phyloP scores from a whole-genome alignment of 2,888 invertebrate genomes.

The Gonocerus acuteangulatus region DNA sequence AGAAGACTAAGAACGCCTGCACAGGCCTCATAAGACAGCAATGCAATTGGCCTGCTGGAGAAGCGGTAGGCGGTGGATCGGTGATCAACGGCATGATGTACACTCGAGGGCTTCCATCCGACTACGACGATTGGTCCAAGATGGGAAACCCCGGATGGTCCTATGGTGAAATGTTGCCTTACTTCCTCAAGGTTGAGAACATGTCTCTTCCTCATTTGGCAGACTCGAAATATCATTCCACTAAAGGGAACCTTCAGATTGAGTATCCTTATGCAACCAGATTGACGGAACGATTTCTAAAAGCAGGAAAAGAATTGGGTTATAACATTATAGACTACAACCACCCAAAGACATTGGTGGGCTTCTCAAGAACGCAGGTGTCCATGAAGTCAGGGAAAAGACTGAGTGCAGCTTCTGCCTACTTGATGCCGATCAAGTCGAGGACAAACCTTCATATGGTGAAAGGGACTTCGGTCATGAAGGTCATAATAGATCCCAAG shows the following conservation, averaged over 20 bases:
- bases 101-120: conserved; percentile 42
- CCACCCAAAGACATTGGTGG: conserved; percentile 34
- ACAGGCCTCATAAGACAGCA: conserved; percentile 46
- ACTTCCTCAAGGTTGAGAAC: conserved; percentile 38
- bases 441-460: conserved; percentile 52
- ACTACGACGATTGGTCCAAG: conserved; percentile 45
- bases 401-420: conserved; percentile 36
- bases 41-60: conserved; percentile 68
- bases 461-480: conserved; percentile 50
- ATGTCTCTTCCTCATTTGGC: conserved; percentile 36
- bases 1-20: conserved; percentile 52
- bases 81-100: conserved; percentile 46
- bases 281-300: conserved; percentile 55
- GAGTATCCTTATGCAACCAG: conserved; percentile 57
- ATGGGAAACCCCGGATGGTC: conserved; percentile 39
- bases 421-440: conserved; percentile 34
- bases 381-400: conserved; percentile 33
- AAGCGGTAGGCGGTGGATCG: conserved; percentile 53
- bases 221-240: conserved; percentile 52
- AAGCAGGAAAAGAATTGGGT: conserved; percentile 61
- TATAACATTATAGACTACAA: conserved; percentile 56
- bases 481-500: conserved; percentile 48
- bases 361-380: conserved; percentile 35
- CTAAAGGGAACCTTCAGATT: conserved; percentile 59
- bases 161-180: conserved; percentile 38